Conservation (phyloP, 2,113 vertebrate species). For the Microcebus griseorufus region DNA sequence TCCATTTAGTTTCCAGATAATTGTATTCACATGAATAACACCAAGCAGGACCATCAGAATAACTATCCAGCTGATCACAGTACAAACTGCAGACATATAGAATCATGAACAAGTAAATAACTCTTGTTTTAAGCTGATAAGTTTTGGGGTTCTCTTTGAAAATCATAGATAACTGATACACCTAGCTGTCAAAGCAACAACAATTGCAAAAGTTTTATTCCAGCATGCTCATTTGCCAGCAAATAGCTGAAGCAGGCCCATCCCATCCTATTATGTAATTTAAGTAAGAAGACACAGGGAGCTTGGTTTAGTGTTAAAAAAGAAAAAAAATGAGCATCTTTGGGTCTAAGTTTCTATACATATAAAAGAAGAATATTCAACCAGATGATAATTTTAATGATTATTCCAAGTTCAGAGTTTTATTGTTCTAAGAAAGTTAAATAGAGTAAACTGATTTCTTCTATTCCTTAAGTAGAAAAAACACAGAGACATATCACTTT, state of each 20-base stretch:
- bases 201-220: not conserved
- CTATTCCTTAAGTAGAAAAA: not conserved
- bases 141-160: not conserved
- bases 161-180: not conserved
- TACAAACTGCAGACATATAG: not conserved
- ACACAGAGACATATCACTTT: not conserved
- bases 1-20: not conserved
- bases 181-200: not conserved
- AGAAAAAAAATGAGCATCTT: not conserved
- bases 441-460: not conserved
- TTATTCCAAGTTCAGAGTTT: slow-evolving; percentile 12
- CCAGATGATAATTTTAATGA: not conserved
- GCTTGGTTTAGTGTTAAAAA: slow-evolving; percentile 4
- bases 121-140: not conserved
- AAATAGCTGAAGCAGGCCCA: not conserved
- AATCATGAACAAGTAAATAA: not conserved
- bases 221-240: not conserved
- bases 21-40: not conserved
- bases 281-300: not conserved
- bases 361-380: slow-evolving; percentile 17
- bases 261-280: not conserved
- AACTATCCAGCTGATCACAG: not conserved
- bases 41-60: not conserved
- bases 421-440: slow-evolving; percentile 17
- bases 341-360: not conserved